phyloP scores from a whole-genome alignment of 2,888 invertebrate species.

The Drosophila rubida region DNA sequence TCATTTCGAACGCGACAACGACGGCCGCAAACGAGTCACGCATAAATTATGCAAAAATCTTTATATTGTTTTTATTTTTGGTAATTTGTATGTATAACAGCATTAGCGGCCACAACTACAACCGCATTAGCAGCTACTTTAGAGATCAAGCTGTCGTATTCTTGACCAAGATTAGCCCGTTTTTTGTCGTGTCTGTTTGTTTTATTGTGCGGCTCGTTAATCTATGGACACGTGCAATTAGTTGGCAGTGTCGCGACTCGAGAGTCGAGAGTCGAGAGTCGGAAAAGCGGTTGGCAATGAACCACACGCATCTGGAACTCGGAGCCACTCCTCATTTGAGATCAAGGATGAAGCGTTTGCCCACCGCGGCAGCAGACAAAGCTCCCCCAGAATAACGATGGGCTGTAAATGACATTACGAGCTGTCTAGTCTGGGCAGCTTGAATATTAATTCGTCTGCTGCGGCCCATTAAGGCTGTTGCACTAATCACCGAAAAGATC shows the following conservation, averaged over 20 bases:
- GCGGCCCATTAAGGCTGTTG: slow-evolving; percentile 54
- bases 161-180: slow-evolving; percentile 47
- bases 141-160: slow-evolving; percentile 38
- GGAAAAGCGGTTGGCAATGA: slow-evolving; percentile 66
- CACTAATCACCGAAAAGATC: slow-evolving; percentile 46
- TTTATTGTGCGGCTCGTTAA: slow-evolving; percentile 32
- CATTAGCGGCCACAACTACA: not conserved
- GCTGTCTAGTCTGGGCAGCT: not conserved
- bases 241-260: not conserved
- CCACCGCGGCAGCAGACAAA: slow-evolving; percentile 4
- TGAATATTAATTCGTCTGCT: slow-evolving; percentile 34
- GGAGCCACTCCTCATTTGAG: slow-evolving; percentile 46
- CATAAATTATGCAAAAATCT: slow-evolving; percentile 66
- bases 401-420: slow-evolving; percentile 23
- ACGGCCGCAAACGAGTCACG: slow-evolving; percentile 28
- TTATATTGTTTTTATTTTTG: slow-evolving; percentile 17
- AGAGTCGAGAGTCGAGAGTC: not conserved
- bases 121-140: not conserved
- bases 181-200: slow-evolving; percentile 16
- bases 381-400: slow-evolving; percentile 46
- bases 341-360: slow-evolving; percentile 61
- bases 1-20: slow-evolving; percentile 37
- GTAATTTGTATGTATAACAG: slow-evolving; percentile 39
- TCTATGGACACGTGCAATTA: slow-evolving; percentile 49
- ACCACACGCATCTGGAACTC: slow-evolving; percentile 14